Evolutionary conservation across 2,888 invertebrate genomes (phyloP), one percentile per base, ranked within the genome.

Genomic region (Geotrupes spiniger): DNA sequence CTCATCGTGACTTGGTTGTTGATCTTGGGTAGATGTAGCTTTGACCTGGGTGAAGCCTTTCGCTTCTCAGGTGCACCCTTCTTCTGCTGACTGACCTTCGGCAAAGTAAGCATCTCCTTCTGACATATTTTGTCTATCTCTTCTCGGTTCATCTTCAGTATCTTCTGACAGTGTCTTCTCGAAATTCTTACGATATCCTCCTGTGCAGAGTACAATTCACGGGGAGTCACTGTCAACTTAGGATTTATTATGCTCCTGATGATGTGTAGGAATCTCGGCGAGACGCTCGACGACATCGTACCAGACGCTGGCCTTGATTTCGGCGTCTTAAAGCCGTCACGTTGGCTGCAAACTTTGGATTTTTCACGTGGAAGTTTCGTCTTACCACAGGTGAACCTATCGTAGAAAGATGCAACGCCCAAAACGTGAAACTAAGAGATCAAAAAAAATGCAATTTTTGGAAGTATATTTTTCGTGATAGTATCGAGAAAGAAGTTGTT

Each of bases 251-350:
- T 43, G 1, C 41, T 48, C 5, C 51, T 37, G 39, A 58, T 44
- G 31, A 59, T 28, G 10, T 52, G 37, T 3, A 55, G 21, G 10
- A 59, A 45, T 39, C 54, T 46, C 4, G 59, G 57, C 1, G 57
- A 52, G 6, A 53, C 27, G 9, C 33, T 45, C 0, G 53, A 37
- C 2, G 36, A 29, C 1, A 39, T 28, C n/a, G n/a, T n/a, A n/a
- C n/a, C n/a, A 1, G 36, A 28, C 4, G 38, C 48, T 9, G 33
- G 15, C 14, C 15, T 33, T 9, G 21, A 4, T 3, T 6, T 10
- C 1, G 33, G 33, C 33, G 33, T 12, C 33, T 5, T 33, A 8
- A 12, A 12, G 11, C 6, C 21, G 4, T 21, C 21, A 6, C 21
- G 3, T 6, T 3, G 6, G 21, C 21, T 21, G 6, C 21, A 21